phyloP scores from a whole-genome alignment of 2,113 vertebrate genomes.

The Forbesichthys papilliferus region DNA sequence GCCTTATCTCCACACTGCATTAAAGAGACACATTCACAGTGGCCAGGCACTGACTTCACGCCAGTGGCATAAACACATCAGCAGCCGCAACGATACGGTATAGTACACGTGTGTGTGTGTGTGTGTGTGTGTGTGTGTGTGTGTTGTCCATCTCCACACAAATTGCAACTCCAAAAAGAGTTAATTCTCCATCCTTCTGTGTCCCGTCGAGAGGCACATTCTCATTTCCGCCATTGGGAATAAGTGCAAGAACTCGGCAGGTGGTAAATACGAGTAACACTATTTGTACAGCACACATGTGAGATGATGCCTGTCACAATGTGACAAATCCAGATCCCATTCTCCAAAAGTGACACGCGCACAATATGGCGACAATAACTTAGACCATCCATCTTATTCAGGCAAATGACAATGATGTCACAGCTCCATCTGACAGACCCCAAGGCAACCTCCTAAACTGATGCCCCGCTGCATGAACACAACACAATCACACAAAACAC shows the following conservation, averaged over 20 bases:
- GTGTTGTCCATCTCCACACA: not conserved
- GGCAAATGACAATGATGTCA: conserved; percentile 54
- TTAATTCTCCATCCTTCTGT: not conserved
- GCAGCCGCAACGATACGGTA: conserved; percentile 45
- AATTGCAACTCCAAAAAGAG: conserved; percentile 21
- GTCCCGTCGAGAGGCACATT: not conserved
- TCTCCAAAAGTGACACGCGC: conserved; percentile 37
- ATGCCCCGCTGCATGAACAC: conserved; percentile 46
- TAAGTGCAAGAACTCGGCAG: conserved; percentile 17
- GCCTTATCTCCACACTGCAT: conserved; percentile 41
- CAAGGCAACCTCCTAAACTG: conserved; percentile 35
- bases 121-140: not conserved
- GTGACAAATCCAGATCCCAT: conserved; percentile 35
- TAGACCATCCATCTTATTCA: conserved; percentile 65
- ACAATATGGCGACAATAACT: conserved; percentile 32
- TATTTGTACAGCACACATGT: conserved; percentile 8
- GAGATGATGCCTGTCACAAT: conserved; percentile 35
- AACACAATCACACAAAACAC: conserved; percentile 43
- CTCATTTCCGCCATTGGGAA: conserved; percentile 14
- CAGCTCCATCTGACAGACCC: conserved; percentile 51
- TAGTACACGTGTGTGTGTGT: conserved; percentile 20
- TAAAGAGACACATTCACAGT: conserved; percentile 54
- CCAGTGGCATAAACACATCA: conserved; percentile 58
- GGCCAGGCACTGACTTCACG: conserved; percentile 53
- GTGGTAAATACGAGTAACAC: conserved; percentile 9